Base-by-base conservation (phyloP, 2,888 invertebrate genomes). In the Pseudolycoriella hygida region DNA sequence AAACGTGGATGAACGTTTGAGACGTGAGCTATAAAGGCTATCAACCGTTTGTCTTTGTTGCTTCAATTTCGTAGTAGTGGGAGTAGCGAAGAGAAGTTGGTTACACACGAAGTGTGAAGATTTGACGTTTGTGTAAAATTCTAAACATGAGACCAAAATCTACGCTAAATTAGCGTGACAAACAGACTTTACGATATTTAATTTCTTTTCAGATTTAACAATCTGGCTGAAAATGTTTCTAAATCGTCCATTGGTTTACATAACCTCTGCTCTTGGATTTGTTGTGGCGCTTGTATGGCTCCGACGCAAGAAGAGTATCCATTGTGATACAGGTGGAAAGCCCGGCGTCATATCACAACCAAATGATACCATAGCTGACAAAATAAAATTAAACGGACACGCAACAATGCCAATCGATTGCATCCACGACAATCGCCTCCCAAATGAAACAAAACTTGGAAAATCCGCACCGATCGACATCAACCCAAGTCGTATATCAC, bases 281-380 rank as follows among this genome's bases (percentile, higher is more conserved):
- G 70, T 84, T 58, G 70, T 85, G 65, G 82, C 82, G 56, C 76
- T 84, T 63, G 76, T 61, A 55, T 86, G 84, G 85, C 81, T 80
- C 76, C 79, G 76, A 69, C 80, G 79, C 70, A 82, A 77, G 71
- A 76, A 62, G 56, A 62, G 79, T 68, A 73, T 75, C 64, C 74
- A 72, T 60, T 76, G 74, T 78, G 80, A 81, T 76, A 77, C 77
- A 53, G 80, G 79, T 58, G 78, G 77, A 69, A 69, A 69, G 63
- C 8, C 25, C 4, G 4, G 25, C 25, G 25, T 6, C 8, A 68
- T 67, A 32, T 49, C 50, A 60, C 66, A 58, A 54, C 61, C 67
- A 57, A 69, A 68, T 64, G 67, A 43, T 40, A 12, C 31, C 12
- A 20, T 30, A 5, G 25, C 17, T 15, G 45, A 43, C 3, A 25